phyloP scores from a whole-genome alignment of 1,140 invertebrate species.

The Papilio dardanus region DNA sequence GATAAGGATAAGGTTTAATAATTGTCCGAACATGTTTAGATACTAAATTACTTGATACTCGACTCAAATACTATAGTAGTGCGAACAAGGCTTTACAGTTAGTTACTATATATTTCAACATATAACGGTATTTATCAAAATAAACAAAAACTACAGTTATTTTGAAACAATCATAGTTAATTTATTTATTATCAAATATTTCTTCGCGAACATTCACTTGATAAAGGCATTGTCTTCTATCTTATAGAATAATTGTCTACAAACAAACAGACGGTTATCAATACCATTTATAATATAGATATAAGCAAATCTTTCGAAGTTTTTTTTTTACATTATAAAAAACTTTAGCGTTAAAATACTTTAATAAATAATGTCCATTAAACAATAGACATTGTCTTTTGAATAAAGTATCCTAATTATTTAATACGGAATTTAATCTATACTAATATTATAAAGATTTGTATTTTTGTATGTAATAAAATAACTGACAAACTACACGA shows the following conservation, averaged over 20 bases:
- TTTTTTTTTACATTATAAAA: neutral
- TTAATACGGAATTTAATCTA: too few species aligned
- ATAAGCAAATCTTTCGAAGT: neutral
- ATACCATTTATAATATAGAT: neutral
- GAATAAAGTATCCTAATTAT: too few species aligned
- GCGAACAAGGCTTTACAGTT: too few species aligned
- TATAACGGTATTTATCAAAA: too few species aligned
- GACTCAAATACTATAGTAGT: too few species aligned
- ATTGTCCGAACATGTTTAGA: too few species aligned
- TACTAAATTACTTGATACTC: too few species aligned
- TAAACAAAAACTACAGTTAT: neutral
- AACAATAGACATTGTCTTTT: neutral
- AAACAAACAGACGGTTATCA: neutral
- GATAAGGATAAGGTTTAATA: too few species aligned
- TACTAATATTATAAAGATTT: too few species aligned
- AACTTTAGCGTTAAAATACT: neutral
- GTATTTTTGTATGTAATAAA: too few species aligned
- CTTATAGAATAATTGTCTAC: neutral
- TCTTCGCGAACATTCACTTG: neutral
- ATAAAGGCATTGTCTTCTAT: conserved; percentile 23
- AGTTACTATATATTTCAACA: too few species aligned
- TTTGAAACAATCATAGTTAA: neutral
- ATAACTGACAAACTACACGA: too few species aligned
- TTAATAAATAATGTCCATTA: neutral
- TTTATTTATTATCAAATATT: neutral